phyloP scores from a whole-genome alignment of 2,113 vertebrate genomes.

The Prunella himalayana region DNA sequence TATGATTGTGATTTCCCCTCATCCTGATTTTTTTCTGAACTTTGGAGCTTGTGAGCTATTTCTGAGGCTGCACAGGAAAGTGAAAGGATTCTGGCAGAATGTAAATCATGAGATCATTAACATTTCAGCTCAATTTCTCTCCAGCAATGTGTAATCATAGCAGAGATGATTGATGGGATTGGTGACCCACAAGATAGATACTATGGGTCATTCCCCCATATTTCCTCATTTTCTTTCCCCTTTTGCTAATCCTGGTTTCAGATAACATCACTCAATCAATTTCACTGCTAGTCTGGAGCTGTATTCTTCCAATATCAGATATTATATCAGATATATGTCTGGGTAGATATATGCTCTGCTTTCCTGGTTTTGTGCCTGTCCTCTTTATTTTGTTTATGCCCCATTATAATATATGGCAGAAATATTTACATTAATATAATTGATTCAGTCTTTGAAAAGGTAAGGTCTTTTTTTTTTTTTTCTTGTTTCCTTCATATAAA shows the following conservation, averaged over 20 bases:
- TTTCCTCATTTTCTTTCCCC: constrained; percentile 43
- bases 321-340: not conserved
- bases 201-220: not conserved
- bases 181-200: not conserved
- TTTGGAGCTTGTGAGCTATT: not conserved
- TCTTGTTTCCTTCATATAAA: not conserved
- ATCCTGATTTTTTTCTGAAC: not conserved
- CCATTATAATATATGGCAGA: not conserved
- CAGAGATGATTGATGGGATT: constrained; percentile 20
- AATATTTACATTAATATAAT: not conserved
- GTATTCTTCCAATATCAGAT: not conserved
- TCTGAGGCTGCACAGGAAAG: not conserved
- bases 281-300: not conserved
- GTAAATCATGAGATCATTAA: constrained; percentile 55
- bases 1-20: not conserved
- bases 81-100: constrained; percentile 11
- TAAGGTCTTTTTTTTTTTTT: fast-evolving
- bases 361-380: not conserved
- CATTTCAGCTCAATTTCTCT: constrained; percentile 44
- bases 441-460: not conserved
- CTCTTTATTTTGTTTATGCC: not conserved
- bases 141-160: not conserved
- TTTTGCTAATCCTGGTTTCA: constrained; percentile 27
- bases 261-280: constrained; percentile 20
- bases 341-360: not conserved